These are phyloP conservation scores for Drosophila lacertosa DNA, from an alignment of 1,140 invertebrate species.

Conservation along the genomic window DNA sequence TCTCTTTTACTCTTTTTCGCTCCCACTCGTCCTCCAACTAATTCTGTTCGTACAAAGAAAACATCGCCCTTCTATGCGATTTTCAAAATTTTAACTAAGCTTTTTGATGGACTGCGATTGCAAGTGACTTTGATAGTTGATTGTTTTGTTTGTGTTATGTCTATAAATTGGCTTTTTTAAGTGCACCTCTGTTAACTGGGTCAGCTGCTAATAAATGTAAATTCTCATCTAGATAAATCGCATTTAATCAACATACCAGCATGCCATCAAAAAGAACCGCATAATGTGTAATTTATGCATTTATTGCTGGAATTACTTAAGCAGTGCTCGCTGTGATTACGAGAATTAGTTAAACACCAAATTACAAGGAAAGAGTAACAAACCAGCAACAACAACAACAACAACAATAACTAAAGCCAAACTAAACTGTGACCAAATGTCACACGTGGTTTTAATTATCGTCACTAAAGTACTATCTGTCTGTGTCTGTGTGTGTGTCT, in stretches of 20 bases:
- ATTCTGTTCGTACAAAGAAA: background rate
- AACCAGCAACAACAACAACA: constrained; percentile 14
- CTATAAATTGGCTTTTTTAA: background rate
- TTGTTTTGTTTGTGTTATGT: background rate
- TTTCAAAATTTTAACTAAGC: background rate
- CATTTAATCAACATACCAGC: constrained; percentile 30
- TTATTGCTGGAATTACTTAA: constrained; percentile 32
- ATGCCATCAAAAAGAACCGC: constrained; percentile 24
- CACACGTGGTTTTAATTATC: constrained; percentile 81
- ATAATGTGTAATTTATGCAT: constrained; percentile 30
- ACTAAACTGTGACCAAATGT: constrained; percentile 72
- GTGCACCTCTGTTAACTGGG: background rate
- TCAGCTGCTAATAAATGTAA: constrained; percentile 13
- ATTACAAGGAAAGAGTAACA: constrained; percentile 9
- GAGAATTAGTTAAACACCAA: background rate
- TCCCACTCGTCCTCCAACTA: background rate
- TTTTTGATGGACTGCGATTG: background rate
- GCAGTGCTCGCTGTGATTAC: constrained; percentile 9
- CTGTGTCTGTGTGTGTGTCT: background rate
- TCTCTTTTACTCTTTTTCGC: too few species aligned
- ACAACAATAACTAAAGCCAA: constrained; percentile 1
- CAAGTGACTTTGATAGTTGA: too few species aligned
- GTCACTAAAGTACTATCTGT: constrained; percentile 38
- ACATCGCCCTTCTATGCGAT: background rate
- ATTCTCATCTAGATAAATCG: constrained; percentile 16